Base-by-base conservation (phyloP, 2,797 vertebrate genomes). In the Clarias pachynema region DNA sequence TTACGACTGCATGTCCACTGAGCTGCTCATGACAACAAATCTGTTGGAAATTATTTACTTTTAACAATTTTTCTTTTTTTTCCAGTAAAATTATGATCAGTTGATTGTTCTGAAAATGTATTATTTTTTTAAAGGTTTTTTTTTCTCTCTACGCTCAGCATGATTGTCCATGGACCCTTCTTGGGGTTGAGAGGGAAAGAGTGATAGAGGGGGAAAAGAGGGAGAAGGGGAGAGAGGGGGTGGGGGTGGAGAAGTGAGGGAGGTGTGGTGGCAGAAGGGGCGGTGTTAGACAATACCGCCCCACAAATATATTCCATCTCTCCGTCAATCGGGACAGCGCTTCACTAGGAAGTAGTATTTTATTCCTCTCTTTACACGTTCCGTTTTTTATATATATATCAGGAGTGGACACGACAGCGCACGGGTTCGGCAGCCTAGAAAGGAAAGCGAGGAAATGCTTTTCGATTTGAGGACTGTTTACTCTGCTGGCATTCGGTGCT, bases 221-320 rank as follows among this genome's bases (percentile, higher is more conserved):
- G 87, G 89, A 79, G 91, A 75, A 89, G 86, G 87, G 72, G 87
- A 85, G 73, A 88, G 22, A 87, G 12, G 53, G 0, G 2, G 16
- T 12, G 24, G 69, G 87, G 85, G 86, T 92, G 93, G 91, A 91
- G 93, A 88, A 89, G 88, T 84, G 82, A 90, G 89, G 62, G 89
- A 90, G 88, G 86, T 83, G 86, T 89, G 86, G 82, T 89, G 84
- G 78, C 34, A 74, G 81, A 91, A 91, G 89, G 90, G 93, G 94
- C 91, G 93, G 93, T 78, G 93, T 94, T 92, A 94, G 93, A 95
- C 94, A 91, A 94, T 93, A 94, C 93, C 93, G 92, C 91, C 93
- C 90, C 94, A 93, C 93, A 91, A 93, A 95, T 93, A 93, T 93
- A 94, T 94, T 92, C 93, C 93, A 88, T 92, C 92, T 92, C 92